These are phyloP conservation scores for Sciurus vulgaris DNA, from an alignment of 2,797 vertebrate genomes.

Conservation along the genomic window DNA sequence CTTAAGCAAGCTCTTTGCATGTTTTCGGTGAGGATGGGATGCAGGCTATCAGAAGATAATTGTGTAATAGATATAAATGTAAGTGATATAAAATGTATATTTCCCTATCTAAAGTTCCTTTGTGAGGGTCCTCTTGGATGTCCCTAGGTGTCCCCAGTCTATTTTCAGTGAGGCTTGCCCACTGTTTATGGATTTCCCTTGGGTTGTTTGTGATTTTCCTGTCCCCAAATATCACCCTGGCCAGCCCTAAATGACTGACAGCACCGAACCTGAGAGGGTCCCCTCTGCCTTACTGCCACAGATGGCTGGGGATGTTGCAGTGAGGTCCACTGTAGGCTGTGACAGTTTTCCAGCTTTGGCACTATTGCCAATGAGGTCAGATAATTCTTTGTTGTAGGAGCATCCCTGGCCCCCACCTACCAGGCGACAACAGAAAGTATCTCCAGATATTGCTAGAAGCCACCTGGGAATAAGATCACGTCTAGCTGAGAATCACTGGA, in stretches of 20 bases:
- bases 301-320: neutral
- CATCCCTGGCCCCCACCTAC: neutral
- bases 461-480: neutral
- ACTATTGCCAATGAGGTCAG: rapidly evolving
- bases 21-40: neutral
- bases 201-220: neutral
- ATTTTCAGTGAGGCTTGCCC: neutral
- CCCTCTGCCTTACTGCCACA: neutral
- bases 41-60: neutral
- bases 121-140: neutral
- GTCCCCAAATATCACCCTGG: neutral
- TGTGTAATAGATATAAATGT: neutral
- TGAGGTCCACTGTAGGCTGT: too few relatives aligned
- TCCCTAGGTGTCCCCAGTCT: neutral
- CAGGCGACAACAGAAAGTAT: neutral
- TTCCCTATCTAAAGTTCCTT: neutral
- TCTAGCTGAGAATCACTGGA: neutral
- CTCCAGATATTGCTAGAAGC: neutral
- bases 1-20: neutral
- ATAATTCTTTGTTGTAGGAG: neutral
- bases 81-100: neutral
- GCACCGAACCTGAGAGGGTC: too few relatives aligned
- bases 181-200: neutral
- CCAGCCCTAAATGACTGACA: neutral
- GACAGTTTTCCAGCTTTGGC: neutral